These are phyloP conservation scores for fruit fly (Drosophila melanogaster) DNA, from an alignment of 1,140 invertebrate species.

Conservation along the genomic window DNA sequence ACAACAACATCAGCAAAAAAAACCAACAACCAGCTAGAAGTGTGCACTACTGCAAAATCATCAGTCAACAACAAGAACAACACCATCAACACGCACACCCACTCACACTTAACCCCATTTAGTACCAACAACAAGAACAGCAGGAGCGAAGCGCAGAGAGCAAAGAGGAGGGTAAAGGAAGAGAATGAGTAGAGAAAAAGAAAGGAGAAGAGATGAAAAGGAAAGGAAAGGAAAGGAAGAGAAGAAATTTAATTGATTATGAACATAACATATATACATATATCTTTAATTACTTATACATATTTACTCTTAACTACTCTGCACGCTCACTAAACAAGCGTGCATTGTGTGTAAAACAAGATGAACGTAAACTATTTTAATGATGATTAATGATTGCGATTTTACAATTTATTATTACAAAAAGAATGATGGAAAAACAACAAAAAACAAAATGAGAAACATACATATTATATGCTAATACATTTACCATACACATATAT, in stretches of 20 bases:
- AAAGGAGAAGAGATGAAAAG: conserved; percentile 5
- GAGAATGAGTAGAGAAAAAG: conserved; percentile 6
- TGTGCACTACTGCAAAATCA: conserved; percentile 29
- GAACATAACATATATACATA: conserved; percentile 69
- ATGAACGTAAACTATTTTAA: conserved; percentile 72
- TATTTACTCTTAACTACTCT: conserved; percentile 77
- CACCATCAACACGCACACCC: conserved; percentile 53
- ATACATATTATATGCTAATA: conserved; percentile 73
- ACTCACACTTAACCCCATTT: conserved; percentile 40
- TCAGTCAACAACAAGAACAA: conserved; percentile 41
- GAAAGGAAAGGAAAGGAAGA: conserved; percentile 31
- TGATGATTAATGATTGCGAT: conserved; percentile 74
- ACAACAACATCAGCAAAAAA: conserved; percentile 55
- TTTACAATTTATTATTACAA: conserved; percentile 79
- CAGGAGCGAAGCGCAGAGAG: conserved; percentile 22
- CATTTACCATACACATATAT: conserved; percentile 74
- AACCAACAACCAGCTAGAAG: conserved; percentile 33
- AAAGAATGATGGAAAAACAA: conserved; percentile 51
- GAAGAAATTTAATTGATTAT: conserved; percentile 73
- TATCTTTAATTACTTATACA: conserved; percentile 65
- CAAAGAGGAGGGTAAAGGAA: conserved; percentile 5
- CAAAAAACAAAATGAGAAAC: conserved; percentile 53
- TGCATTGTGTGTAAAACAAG: conserved; percentile 61
- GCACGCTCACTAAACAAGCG: conserved; percentile 43
- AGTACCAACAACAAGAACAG: conserved; percentile 38